A percentile compares a stretch with the other conserved stretches of the same genome.
Conservation (phyloP, 2,888 invertebrate genomes). For the Mechanitis messenoides region DNA sequence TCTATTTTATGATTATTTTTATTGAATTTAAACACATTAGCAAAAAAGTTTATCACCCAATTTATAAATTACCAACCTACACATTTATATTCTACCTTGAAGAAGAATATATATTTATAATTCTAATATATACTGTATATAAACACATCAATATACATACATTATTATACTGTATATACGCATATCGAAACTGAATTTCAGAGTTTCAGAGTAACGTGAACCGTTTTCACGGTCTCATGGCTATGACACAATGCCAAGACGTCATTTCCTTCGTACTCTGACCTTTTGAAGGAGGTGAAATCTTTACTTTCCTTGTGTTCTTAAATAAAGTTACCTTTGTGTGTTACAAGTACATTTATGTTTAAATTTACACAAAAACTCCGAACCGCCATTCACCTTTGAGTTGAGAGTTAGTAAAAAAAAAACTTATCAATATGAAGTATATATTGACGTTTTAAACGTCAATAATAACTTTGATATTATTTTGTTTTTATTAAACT, state of each 20-base stretch:
- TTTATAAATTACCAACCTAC: no score
- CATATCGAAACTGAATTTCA: neutral
- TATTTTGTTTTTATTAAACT: neutral
- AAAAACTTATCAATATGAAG: neutral
- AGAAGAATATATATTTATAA: no score
- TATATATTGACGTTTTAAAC: neutral
- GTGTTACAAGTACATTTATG: no score
- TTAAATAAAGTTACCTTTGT: constrained; percentile 23
- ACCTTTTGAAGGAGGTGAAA: constrained; percentile 37
- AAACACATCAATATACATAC: no score
- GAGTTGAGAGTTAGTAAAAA: neutral
- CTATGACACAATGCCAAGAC: constrained; percentile 30
- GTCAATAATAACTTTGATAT: neutral
- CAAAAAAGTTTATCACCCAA: no score
- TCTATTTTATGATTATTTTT: no score
- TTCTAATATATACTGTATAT: no score
- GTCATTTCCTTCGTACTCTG: constrained; percentile 35
- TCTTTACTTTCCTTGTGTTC: constrained; percentile 29
- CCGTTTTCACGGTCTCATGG: constrained; percentile 21
- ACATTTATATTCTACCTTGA: no score
- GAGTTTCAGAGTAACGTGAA: constrained; percentile 12
- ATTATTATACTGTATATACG: no score
- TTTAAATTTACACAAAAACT: no score
- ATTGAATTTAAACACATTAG: no score
- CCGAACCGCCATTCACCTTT: no score